These are phyloP conservation scores for Phaetusa simplex DNA, from an alignment of 2,113 vertebrate genomes.

Conservation along the genomic window DNA sequence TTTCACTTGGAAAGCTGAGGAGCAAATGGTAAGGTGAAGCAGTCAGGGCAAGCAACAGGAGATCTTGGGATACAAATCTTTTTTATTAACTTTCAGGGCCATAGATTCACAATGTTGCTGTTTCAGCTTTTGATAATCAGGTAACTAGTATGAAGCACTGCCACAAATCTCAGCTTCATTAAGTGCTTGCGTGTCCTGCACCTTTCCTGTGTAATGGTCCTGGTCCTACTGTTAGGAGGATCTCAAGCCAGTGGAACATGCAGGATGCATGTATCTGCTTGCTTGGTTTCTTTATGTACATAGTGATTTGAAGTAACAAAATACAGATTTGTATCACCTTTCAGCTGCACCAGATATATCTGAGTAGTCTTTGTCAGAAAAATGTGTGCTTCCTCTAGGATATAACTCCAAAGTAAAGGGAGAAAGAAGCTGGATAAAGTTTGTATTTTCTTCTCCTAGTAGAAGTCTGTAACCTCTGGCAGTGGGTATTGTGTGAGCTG, in stretches of 20 bases:
- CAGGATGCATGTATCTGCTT: background rate
- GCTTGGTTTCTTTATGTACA: background rate
- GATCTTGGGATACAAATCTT: background rate
- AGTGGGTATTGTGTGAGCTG: background rate
- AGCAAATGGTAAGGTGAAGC: background rate
- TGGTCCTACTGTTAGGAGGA: background rate
- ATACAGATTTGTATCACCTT: background rate
- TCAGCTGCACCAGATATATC: background rate
- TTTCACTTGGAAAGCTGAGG: background rate
- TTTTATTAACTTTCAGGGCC: background rate
- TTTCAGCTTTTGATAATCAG: background rate
- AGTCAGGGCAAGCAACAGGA: background rate
- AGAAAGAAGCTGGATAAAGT: background rate
- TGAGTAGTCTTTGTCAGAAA: background rate
- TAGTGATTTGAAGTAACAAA: background rate
- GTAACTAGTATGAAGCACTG: background rate
- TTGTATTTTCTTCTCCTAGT: background rate
- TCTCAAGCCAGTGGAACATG: background rate
- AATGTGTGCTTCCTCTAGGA: background rate
- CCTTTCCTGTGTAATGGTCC: background rate
- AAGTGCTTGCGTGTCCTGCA: background rate
- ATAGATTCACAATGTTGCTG: background rate
- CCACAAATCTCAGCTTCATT: background rate
- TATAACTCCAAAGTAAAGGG: background rate
- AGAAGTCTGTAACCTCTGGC: background rate